Percentiles rank a stretch among this genome's conserved stretches.
These are phyloP conservation scores for Galemys pyrenaicus DNA, from an alignment of 2,113 vertebrate genomes.

Conservation along the genomic window DNA sequence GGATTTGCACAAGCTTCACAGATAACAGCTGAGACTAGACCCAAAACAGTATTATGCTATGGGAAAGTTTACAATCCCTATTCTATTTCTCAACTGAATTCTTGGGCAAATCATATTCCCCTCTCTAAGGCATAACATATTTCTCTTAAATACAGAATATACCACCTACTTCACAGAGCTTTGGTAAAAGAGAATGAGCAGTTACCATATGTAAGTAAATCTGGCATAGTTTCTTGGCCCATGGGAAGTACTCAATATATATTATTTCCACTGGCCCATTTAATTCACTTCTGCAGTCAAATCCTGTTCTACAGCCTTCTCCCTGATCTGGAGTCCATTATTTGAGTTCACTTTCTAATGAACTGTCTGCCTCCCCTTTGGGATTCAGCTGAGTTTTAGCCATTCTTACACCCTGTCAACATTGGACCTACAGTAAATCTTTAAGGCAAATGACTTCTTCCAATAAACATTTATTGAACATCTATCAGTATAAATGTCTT, in stretches of 20 bases:
- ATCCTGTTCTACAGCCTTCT: not conserved
- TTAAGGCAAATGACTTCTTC: not conserved
- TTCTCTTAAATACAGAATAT: slow-evolving; percentile 42
- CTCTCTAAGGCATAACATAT: slow-evolving; percentile 10
- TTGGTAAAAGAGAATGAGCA: slow-evolving; percentile 13
- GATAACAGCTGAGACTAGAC: not conserved
- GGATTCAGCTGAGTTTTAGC: not conserved
- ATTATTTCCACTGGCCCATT: slow-evolving; percentile 41
- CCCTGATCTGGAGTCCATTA: not conserved
- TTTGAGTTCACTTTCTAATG: not conserved
- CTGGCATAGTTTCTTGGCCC: not conserved
- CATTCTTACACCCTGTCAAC: not conserved
- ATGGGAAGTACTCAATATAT: not conserved
- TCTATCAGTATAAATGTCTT: not conserved
- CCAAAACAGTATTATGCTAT: not conserved
- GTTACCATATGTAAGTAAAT: not conserved
- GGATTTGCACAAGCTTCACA: not conserved
- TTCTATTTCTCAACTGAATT: not conserved
- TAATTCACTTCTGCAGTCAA: slow-evolving; percentile 38
- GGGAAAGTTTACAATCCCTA: not conserved
- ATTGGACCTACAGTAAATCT: not conserved
- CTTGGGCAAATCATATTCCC: not conserved
- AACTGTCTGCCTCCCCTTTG: slow-evolving; percentile 4
- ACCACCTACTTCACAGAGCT: not conserved
- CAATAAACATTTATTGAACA: not conserved